phyloP scores from a whole-genome alignment of 2,797 vertebrate genomes.

The Iguana delicatissima region DNA sequence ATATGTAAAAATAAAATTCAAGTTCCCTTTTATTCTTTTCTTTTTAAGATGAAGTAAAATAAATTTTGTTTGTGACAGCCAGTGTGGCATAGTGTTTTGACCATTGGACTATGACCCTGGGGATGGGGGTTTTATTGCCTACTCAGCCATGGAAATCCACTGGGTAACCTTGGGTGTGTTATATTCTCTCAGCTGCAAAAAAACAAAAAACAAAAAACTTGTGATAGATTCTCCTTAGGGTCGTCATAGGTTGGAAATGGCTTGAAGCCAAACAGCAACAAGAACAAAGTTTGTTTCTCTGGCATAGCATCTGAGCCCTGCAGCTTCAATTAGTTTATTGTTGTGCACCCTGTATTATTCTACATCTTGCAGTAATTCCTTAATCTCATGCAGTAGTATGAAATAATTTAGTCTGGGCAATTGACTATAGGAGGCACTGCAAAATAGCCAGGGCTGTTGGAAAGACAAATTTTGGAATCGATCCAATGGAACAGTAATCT shows the following conservation, averaged over 20 bases:
- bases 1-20: too few species aligned
- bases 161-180: too few species aligned
- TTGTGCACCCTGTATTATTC: slow-evolving; percentile 25
- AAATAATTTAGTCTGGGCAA: slow-evolving; percentile 11
- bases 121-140: too few species aligned
- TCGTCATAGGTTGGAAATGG: too few species aligned
- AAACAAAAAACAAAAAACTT: too few species aligned
- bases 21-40: not conserved
- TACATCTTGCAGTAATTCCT: slow-evolving; percentile 35
- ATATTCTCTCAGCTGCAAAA: too few species aligned
- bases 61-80: not conserved
- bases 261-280: too few species aligned
- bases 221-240: too few species aligned
- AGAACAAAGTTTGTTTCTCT: not conserved
- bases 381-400: slow-evolving; percentile 18
- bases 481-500: slow-evolving; percentile 4
- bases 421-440: not conserved
- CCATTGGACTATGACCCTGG: too few species aligned
- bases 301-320: not conserved
- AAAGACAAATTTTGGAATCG: slow-evolving; percentile 14
- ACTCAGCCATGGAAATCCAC: too few species aligned
- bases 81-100: too few species aligned
- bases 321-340: not conserved
- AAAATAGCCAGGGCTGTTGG: not conserved
- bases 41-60: slow-evolving; percentile 24